A percentile compares a stretch with the other conserved stretches of the same genome.
phyloP scores from a whole-genome alignment of 2,113 vertebrate genomes.

The Rhineura floridana region DNA sequence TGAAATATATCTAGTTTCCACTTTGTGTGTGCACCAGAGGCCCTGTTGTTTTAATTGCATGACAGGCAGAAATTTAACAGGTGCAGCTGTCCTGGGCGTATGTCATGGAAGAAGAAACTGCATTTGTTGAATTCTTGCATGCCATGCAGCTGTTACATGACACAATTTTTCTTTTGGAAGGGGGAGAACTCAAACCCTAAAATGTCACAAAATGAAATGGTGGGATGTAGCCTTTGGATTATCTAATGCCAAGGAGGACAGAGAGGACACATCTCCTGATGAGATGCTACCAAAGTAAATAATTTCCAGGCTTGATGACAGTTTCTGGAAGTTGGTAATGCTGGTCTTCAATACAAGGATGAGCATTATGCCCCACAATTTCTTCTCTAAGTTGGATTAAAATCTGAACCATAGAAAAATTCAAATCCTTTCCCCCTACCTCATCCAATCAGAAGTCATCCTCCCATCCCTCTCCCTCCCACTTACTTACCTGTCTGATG shows the following conservation, averaged over 20 bases:
- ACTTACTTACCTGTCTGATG: too few species aligned
- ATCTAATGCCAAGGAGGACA: neutral
- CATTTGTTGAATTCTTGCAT: neutral
- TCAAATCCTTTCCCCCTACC: neutral
- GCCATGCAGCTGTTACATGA: neutral
- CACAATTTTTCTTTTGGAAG: too few species aligned
- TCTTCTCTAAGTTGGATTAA: neutral
- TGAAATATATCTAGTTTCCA: neutral
- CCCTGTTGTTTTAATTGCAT: neutral
- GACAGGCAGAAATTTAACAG: neutral
- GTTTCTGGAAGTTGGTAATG: neutral
- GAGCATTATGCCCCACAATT: too few species aligned
- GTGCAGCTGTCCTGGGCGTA: neutral
- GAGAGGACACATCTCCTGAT: too few species aligned
- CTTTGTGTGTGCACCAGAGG: neutral
- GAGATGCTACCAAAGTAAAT: neutral
- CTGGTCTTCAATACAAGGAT: neutral
- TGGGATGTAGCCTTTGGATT: neutral
- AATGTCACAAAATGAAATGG: neutral
- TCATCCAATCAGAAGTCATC: too few species aligned
- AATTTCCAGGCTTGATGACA: neutral
- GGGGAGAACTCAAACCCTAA: neutral
- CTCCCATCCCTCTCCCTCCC: neutral
- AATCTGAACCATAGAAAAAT: neutral
- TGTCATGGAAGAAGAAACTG: neutral